phyloP scores from a whole-genome alignment of 2,888 invertebrate species.

The Clusia tigrina region DNA sequence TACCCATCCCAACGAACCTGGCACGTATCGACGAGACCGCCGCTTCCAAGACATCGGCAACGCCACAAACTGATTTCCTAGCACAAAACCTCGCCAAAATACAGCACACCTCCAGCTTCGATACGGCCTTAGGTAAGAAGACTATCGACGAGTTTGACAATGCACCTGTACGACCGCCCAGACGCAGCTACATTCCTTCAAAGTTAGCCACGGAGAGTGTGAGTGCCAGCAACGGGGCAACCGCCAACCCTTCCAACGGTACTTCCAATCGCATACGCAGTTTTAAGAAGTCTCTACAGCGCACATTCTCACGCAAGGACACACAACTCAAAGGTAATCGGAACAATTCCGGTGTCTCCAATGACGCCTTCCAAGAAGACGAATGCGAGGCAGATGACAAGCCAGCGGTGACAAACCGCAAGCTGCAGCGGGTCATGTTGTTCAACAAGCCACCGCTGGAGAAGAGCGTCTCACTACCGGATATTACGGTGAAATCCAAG shows the following conservation, averaged over 20 bases:
- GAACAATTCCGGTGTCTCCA: constrained; percentile 37
- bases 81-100: constrained; percentile 53
- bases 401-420: constrained; percentile 46
- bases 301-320: constrained; percentile 67
- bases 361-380: constrained; percentile 53
- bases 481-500: constrained; percentile 79
- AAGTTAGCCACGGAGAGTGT: constrained; percentile 42
- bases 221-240: constrained; percentile 27
- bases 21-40: constrained; percentile 43
- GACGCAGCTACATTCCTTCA: constrained; percentile 46
- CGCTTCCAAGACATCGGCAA: constrained; percentile 37
- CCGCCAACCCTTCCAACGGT: constrained; percentile 23
- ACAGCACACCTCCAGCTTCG: constrained; percentile 46
- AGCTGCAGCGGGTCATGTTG: constrained; percentile 67
- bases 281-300: constrained; percentile 64
- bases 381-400: constrained; percentile 38
- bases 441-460: constrained; percentile 70
- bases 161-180: constrained; percentile 52
- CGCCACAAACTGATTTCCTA: constrained; percentile 61
- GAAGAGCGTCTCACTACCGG: constrained; percentile 85
- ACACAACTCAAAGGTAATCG: constrained; percentile 38
- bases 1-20: constrained; percentile 50
- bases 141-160: constrained; percentile 18
- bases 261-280: constrained; percentile 57
- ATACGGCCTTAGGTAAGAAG: constrained; percentile 32